A percentile compares a stretch with the other conserved stretches of the same genome.
Conservation (phyloP, 2,797 vertebrate genomes). For the Okamejei kenojei region DNA sequence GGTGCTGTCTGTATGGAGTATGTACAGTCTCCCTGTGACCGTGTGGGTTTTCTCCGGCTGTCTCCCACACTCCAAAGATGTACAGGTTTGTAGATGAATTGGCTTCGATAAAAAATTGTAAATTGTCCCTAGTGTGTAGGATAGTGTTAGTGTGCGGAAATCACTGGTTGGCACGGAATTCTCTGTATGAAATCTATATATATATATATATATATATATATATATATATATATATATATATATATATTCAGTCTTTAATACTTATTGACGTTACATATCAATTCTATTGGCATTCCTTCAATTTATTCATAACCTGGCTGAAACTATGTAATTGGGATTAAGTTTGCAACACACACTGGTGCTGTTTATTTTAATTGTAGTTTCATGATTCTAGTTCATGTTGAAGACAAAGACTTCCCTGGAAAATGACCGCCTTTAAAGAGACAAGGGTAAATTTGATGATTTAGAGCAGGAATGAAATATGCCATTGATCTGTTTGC, state of each 20-base stretch:
- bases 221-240: not conserved
- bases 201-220: not conserved
- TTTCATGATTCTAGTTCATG: not conserved
- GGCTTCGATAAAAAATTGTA: no score
- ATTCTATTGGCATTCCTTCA: not conserved
- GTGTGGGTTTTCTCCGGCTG: no score
- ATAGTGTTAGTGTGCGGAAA: no score
- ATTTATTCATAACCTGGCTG: not conserved
- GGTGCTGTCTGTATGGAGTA: no score
- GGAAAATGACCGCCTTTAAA: not conserved
- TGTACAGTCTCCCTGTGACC: no score
- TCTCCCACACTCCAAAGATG: no score
- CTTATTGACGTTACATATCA: not conserved
- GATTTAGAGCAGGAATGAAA: not conserved
- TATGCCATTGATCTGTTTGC: not conserved
- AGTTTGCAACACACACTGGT: not conserved
- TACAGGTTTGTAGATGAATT: no score
- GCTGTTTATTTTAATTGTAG: not conserved
- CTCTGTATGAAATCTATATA: not conserved
- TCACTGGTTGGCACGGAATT: not conserved
- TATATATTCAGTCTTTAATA: not conserved
- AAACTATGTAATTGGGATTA: not conserved
- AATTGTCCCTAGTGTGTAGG: no score
- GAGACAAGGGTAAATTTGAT: not conserved
- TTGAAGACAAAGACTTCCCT: not conserved